Base-by-base conservation (phyloP, 2,888 invertebrate species). In the Apodemia zela region DNA sequence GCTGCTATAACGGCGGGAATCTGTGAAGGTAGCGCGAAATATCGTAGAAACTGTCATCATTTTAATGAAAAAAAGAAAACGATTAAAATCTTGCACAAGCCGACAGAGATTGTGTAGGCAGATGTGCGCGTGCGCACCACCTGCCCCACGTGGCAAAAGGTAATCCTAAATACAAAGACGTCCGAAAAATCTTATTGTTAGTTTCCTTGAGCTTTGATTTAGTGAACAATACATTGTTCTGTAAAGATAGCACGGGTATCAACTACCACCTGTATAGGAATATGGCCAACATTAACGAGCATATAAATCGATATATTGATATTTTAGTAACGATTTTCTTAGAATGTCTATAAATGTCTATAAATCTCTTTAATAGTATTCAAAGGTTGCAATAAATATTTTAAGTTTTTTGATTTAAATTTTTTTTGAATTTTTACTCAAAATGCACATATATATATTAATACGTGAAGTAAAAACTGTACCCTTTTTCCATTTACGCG, bases 41-140 rank as follows among this genome's bases (percentile, higher is more conserved):
- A 81, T 80, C 80, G 85, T 83, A 74, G 77, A 78, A 82, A 82
- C 83, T 90, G 90, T 88, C 89, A 87, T 85, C 86, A 73, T 80
- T 78, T 73, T 67, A 68, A 65, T 68, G 77, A 79, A 75, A 75
- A 79, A 75, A 75, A n/a, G n/a, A 83, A 82, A 73, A 73, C 84
- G 86, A 89, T 90, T 89, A 88, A 81, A 87, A 89, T 89, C 89
- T 91, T 91, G 85, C 85, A 78, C 87, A 91, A 91, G 84, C 85
- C 84, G 82, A 76, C 77, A 75, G 74, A 68, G 65, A 54, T 18
- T 21, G 13, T 21, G 51, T 82, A 70, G 73, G 82, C 90, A 90
- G 90, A 77, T 90, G 90, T 81, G 88, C 89, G 86, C 89, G 89
- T 89, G 90, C 89, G 79, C 79, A 66, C 68, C 90, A 90, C 89